Conservation (phyloP, 2,888 invertebrate species). For the Tinea pellionella region DNA sequence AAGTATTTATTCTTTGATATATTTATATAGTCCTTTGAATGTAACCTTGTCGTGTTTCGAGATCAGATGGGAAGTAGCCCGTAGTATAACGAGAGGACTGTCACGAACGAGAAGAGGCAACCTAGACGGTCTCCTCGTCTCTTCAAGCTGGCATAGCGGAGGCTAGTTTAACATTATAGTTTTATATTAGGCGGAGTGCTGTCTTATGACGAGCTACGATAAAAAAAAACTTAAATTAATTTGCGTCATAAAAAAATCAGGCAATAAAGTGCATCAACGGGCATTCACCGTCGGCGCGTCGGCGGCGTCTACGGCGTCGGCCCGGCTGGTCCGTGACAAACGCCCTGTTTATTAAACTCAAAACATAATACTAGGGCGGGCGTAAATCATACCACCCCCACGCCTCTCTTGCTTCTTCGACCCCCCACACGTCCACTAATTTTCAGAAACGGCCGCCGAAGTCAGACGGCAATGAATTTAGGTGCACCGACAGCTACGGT, state of each 20-base stretch:
- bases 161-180: too few species aligned
- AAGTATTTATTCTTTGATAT: too few species aligned
- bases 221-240: too few species aligned
- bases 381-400: slow-evolving; percentile 66
- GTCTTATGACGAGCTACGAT: too few species aligned
- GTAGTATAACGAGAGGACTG: too few species aligned
- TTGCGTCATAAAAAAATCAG: neutral
- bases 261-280: neutral
- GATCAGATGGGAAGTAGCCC: too few species aligned
- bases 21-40: too few species aligned
- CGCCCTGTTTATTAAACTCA: slow-evolving; percentile 73
- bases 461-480: slow-evolving; percentile 31
- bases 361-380: slow-evolving; percentile 72
- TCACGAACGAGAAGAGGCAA: too few species aligned
- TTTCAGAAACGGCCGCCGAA: slow-evolving; percentile 61
- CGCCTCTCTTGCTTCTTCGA: slow-evolving; percentile 22
- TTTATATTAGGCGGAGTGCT: too few species aligned
- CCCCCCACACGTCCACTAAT: slow-evolving; percentile 51
- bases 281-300: slow-evolving; percentile 19
- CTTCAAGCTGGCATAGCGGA: too few species aligned
- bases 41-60: too few species aligned
- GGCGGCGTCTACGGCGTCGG: slow-evolving; percentile 49
- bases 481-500: slow-evolving; percentile 4
- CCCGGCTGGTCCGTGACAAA: slow-evolving; percentile 46
- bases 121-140: too few species aligned